Percentiles rank a stretch among this genome's conserved stretches.
phyloP scores from a whole-genome alignment of 2,797 vertebrate species.

The Enteromius thamalakanensis region DNA sequence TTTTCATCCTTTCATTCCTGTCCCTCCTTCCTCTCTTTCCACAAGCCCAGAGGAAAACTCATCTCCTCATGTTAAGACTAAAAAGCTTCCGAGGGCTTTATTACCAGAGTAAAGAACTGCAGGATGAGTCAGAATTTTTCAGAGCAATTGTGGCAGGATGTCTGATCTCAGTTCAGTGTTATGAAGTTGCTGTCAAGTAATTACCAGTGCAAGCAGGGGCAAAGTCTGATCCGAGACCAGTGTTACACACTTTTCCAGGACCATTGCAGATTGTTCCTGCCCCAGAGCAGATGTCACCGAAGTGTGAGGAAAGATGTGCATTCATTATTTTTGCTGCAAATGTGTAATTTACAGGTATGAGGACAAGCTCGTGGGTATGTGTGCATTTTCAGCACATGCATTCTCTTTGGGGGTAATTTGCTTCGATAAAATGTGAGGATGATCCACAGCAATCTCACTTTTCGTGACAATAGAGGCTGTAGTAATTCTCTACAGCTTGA shows the following conservation, averaged over 20 bases:
- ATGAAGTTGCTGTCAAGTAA: background rate
- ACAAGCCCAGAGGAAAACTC: slow-evolving; percentile 23
- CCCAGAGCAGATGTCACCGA: background rate
- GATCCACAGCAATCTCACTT: background rate
- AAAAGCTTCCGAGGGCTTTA: slow-evolving; percentile 39
- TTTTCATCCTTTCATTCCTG: slow-evolving; percentile 22
- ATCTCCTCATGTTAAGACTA: slow-evolving; percentile 29
- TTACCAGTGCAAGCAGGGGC: background rate
- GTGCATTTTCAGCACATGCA: background rate
- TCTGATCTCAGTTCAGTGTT: slow-evolving; percentile 31
- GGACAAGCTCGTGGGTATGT: background rate
- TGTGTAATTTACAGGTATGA: slow-evolving; percentile 12
- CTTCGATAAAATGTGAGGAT: background rate
- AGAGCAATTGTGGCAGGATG: background rate
- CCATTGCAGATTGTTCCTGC: background rate
- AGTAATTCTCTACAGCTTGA: background rate
- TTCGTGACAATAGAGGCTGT: background rate
- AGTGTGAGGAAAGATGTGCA: background rate
- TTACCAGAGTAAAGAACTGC: slow-evolving; percentile 10
- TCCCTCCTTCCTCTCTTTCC: slow-evolving; percentile 27
- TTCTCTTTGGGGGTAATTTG: slow-evolving; percentile 23
- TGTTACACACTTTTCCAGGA: background rate
- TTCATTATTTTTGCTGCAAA: background rate
- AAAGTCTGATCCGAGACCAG: slow-evolving; percentile 1
- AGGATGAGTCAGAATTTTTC: slow-evolving; percentile 8